Evolutionary conservation across 2,113 vertebrate species (phyloP), one percentile per base, ranked within the genome.

Genomic region (Charina bottae): DNA sequence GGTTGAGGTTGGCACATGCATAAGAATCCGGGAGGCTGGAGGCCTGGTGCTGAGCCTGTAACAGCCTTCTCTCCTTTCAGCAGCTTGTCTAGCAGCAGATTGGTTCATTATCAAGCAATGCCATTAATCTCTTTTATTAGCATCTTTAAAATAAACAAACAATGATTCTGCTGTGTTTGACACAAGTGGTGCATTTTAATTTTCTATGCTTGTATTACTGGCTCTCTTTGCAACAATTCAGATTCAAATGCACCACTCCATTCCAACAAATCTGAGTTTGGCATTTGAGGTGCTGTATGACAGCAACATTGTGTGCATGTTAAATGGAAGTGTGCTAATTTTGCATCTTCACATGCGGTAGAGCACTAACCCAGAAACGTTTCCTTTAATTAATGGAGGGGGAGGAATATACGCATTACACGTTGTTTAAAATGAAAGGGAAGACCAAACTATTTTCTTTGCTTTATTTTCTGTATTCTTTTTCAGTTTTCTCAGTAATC

Each of bases 41-140:
- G 94, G 90, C 93, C 85, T 85, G 12, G 84, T 90, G 49, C 55
- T 94, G 55, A 93, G 89, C 56, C 94, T 95, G 85, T 68, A 95
- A 87, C 90, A 92, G 90, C 90, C 91, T 91, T 88, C 95, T 98
- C 94, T 96, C 4, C 96, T 97, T 98, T 97, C 97, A 92, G 83
- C 89, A 83, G 86, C 96, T 97, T 95, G 94, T 96, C 92, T 97
- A 49, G 93, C 95, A 93, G 96, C 97, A 98, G 97, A 98, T 97
- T 98, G 97, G 97, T 98, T 97, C 97, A 97, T 98, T 98, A 98
- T 96, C 95, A 95, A 96, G 94, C 91, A 95, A 94, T 93, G 94
- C 96, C 96, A 96, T 98, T 97, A 97, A 98, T 98, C 98, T 97
- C 97, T 97, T 98, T 98, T 98, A 98, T 98, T 97, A 98, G 96